These are phyloP conservation scores for Folsomia candida DNA, from an alignment of 2,888 invertebrate species.

Conservation along the genomic window DNA sequence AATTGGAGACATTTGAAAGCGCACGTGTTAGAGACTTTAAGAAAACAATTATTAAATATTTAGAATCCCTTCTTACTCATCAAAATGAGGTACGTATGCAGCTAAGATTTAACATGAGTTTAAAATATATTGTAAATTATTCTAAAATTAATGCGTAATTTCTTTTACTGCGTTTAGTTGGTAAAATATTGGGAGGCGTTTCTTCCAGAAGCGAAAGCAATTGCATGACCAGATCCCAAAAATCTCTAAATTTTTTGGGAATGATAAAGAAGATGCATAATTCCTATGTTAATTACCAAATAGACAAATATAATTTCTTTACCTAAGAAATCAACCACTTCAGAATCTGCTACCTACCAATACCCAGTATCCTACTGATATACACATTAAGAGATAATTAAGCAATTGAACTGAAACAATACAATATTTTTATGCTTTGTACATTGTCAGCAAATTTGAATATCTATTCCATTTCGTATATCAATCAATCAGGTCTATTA, in stretches of 20 bases:
- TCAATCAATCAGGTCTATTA: too few relatives aligned
- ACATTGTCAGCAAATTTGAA: neutral
- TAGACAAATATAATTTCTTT: too few relatives aligned
- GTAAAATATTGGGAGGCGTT: constrained; percentile 95
- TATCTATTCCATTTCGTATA: too few relatives aligned
- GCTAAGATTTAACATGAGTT: neutral
- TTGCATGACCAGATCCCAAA: constrained; percentile 64
- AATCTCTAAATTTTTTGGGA: too few relatives aligned
- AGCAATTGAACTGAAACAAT: too few relatives aligned
- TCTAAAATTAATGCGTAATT: constrained; percentile 7
- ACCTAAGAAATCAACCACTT: too few relatives aligned
- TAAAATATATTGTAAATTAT: neutral
- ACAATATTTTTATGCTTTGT: neutral
- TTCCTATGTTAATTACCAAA: too few relatives aligned
- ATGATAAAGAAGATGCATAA: too few relatives aligned
- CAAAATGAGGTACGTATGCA: constrained; percentile 75
- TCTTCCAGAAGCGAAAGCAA: constrained; percentile 89
- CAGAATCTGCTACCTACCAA: too few relatives aligned
- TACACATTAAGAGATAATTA: too few relatives aligned
- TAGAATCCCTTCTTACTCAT: constrained; percentile 90
- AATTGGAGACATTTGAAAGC: constrained; percentile 88
- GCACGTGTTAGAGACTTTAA: constrained; percentile 87
- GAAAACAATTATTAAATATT: constrained; percentile 80
- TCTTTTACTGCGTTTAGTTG: constrained; percentile 61
- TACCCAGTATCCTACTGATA: too few relatives aligned